Evolutionary conservation across 2,797 vertebrate species (phyloP), one percentile per base, ranked within the genome.

Genomic region (Telmatherina bonti): DNA sequence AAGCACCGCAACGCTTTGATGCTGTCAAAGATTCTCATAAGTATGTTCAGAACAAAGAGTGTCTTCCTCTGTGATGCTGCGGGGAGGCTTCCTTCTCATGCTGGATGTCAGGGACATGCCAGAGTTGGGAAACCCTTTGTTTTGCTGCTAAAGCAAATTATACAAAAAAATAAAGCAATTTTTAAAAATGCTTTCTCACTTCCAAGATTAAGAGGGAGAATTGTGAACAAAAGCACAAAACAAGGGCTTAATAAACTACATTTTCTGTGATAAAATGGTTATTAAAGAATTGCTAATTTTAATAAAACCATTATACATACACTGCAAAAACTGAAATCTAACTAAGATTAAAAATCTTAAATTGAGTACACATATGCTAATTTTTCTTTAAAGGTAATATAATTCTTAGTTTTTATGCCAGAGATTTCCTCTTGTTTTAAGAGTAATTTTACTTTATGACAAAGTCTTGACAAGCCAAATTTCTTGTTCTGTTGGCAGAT

Each of bases 31-130:
- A 94, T 88, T 91, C 87, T 90, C 88, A 82, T 82, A 83, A 88
- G 89, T 87, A 84, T 86, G 79, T 77, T 86, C 55, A 89, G 88
- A 94, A 94, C 91, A 95, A 95, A 95, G 93, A 83, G 72, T 13
- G 78, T 80, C 76, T 90, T 88, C 90, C 88, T 84, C 74, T 53
- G 82, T 83, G 89, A 93, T 80, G 65, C 91, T 82, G 82, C 87
- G 90, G 92, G 89, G 86, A 85, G 27, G 70, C 83, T 78, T 90
- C 88, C 86, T 64, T 89, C 85, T 85, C 88, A 82, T 56, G 59
- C 73, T 24, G 83, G 74, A 84, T 92, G 92, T 88, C 88, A 90
- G 89, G 78, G 90, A 93, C 85, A 79, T 75, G 84, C 90, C 86
- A 83, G 77, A 85, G 72, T 72, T 78, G 71, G 63, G 68, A 81